A percentile compares a stretch with the other conserved stretches of the same genome.
Conservation (phyloP, 2,888 invertebrate genomes). For the Pseudanteris insignis region DNA sequence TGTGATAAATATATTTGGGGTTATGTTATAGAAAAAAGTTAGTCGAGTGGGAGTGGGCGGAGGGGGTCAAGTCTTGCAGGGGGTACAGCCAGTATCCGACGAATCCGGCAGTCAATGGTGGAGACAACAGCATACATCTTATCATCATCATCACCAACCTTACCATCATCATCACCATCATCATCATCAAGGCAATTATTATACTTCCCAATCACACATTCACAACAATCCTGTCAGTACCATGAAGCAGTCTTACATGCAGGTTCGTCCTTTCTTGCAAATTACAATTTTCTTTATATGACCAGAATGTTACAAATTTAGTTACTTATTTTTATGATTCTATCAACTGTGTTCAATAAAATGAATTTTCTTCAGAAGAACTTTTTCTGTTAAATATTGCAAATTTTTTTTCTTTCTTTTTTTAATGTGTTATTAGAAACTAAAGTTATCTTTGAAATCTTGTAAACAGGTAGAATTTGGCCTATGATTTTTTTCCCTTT, state of each 20-base stretch:
- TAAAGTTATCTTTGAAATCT: no score
- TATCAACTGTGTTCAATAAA: no score
- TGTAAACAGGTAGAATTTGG: no score
- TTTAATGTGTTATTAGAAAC: no score
- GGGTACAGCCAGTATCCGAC: conserved; percentile 59
- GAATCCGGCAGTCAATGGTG: conserved; percentile 64
- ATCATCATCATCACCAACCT: conserved; percentile 50
- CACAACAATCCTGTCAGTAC: conserved; percentile 65
- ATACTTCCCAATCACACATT: conserved; percentile 62
- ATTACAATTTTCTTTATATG: no score
- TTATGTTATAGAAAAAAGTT: conserved; percentile 64
- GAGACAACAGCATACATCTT: conserved; percentile 51
- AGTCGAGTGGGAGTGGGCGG: conserved; percentile 64
- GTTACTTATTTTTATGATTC: no score
- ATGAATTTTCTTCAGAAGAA: no score
- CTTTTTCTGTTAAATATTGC: no score
- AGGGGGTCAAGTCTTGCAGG: conserved; percentile 60
- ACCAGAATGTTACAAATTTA: no score
- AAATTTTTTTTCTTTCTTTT: no score
- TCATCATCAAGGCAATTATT: conserved; percentile 61
- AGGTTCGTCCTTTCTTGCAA: conserved; percentile 61
- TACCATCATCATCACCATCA: conserved; percentile 57
- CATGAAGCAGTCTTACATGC: conserved; percentile 68
- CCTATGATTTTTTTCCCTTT: no score
- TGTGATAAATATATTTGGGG: conserved; percentile 25